Base-by-base conservation (phyloP, 2,797 vertebrate species). In the Chiloscyllium punctatum region DNA sequence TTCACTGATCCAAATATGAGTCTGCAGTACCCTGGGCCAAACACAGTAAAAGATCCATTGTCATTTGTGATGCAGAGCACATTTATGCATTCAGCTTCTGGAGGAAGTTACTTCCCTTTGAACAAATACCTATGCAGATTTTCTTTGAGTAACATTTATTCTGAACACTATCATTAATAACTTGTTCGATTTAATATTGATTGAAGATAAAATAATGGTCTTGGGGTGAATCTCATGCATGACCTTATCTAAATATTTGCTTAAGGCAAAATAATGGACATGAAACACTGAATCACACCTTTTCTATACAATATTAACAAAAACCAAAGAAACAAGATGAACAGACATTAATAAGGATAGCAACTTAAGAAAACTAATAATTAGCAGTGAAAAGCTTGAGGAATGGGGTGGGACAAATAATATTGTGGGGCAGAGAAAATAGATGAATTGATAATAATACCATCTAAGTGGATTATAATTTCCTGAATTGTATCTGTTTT, bases 161-260 rank as follows among this genome's bases (percentile, higher is more conserved):
- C 92, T 57, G 27, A 95, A 53, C 62, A 92, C 53, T 68, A 84
- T 5, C 21, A 27, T 53, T 51, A 94, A 71, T 72, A 7, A 91
- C 8, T 37, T 91, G 69, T 92, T 69, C 18, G 13, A 95, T 51
- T 42, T 72, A 94, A 71, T 95, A 74, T 57, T 94, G 69, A 94
- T 62, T 53, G 71, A 95, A 13, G 77, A 94, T 18, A 74, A 74
- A 94, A 94, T 69, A 30, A 4, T 48, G 9, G 69, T 53, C 53
- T 27, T 53, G 23, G 0, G 11, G 71, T 33, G 16, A 74, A 71
- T 72, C 3, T 21, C 53, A 51, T 18, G 33, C n/a, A 37, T 9
- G 8, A 62, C 7, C 66, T 69, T 57, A n/a, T 91, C 88, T 16
- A 18, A 68, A 68, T 68, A 91, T 91, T 16, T n/a, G 66, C n/a